Evolutionary conservation across 2,113 vertebrate genomes (phyloP).

Genomic region (Carassius gibelio): DNA sequence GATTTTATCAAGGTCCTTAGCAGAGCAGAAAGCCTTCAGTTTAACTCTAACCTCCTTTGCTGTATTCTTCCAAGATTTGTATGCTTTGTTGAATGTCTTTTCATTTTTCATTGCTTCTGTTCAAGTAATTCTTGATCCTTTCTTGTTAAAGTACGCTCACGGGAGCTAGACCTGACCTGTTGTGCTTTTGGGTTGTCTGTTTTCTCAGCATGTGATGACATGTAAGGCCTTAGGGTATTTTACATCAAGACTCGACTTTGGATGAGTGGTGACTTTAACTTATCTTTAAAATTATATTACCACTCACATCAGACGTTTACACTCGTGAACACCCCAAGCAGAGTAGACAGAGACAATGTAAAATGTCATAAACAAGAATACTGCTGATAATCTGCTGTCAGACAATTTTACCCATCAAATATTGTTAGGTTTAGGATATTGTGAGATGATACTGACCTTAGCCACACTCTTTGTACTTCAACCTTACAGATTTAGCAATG

Average conservation of each 20-base stretch:
- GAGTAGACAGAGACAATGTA: too few relatives aligned
- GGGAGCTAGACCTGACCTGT: conserved; percentile 12
- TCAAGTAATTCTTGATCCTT: not conserved
- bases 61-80: not conserved
- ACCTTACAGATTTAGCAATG: too few relatives aligned
- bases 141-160: not conserved
- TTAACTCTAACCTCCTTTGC: not conserved
- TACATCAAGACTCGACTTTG: not conserved
- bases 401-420: too few relatives aligned
- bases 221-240: not conserved
- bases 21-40: not conserved
- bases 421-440: too few relatives aligned
- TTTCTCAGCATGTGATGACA: not conserved
- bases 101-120: not conserved
- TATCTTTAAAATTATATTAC: too few relatives aligned
- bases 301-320: too few relatives aligned
- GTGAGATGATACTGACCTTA: too few relatives aligned
- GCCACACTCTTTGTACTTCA: too few relatives aligned
- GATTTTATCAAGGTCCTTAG: not conserved
- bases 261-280: not conserved
- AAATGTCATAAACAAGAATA: too few relatives aligned
- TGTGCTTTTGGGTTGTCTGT: not conserved
- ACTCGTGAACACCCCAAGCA: too few relatives aligned
- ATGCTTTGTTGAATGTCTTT: not conserved
- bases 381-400: too few relatives aligned